These are phyloP conservation scores for Hypena proboscidalis DNA, from an alignment of 2,888 invertebrate genomes.

Conservation along the genomic window DNA sequence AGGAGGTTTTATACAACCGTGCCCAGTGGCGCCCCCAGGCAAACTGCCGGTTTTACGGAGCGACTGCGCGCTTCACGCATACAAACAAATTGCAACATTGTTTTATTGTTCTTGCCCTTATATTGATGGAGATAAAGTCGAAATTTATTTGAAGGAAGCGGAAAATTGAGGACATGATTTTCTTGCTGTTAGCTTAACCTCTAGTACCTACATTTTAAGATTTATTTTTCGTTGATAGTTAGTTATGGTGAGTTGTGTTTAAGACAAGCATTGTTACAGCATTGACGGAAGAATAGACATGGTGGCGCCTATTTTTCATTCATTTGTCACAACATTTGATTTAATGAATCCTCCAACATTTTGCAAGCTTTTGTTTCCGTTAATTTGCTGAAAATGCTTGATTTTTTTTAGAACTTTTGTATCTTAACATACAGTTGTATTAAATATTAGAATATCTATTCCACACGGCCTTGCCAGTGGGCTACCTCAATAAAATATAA, in stretches of 20 bases:
- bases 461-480: no score
- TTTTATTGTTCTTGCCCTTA: constrained; percentile 43
- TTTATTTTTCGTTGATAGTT: constrained; percentile 27
- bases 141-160: constrained; percentile 40
- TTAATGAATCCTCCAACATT: constrained; percentile 33
- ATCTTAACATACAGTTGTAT: no score
- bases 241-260: constrained; percentile 23
- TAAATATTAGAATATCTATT: no score
- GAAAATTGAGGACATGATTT: constrained; percentile 25
- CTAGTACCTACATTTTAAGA: constrained; percentile 29
- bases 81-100: constrained; percentile 41
- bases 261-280: constrained; percentile 61
- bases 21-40: constrained; percentile 72
- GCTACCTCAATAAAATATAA: no score
- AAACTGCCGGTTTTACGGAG: constrained; percentile 61
- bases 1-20: constrained; percentile 56
- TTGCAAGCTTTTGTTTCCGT: constrained; percentile 8
- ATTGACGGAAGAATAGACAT: constrained; percentile 70
- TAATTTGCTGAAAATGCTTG: no score
- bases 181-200: constrained; percentile 13
- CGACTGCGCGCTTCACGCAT: constrained; percentile 70
- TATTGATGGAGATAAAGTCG: constrained; percentile 29
- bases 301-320: constrained; percentile 66
- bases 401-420: no score
- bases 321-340: constrained; percentile 55